These are phyloP conservation scores for Parasteatoda lunata DNA, from an alignment of 2,888 invertebrate species.

Conservation along the genomic window DNA sequence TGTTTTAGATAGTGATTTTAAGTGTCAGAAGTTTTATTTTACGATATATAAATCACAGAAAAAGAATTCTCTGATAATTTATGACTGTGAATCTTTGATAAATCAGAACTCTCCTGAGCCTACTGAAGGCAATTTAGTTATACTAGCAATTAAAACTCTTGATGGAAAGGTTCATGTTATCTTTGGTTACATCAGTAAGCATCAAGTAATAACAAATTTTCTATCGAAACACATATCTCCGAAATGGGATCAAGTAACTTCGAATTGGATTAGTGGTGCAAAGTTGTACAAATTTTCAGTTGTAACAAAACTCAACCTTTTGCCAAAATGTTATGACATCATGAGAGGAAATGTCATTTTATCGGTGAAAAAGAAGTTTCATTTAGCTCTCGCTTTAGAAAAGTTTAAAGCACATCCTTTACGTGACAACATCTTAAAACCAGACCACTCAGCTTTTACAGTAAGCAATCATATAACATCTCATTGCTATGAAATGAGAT, in stretches of 20 bases:
- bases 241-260: constrained; percentile 5
- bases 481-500: constrained; percentile 67
- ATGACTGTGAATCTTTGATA: constrained; percentile 34
- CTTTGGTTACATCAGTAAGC: constrained; percentile 47
- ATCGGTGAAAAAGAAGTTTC: constrained; percentile 62
- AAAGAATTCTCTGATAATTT: constrained; percentile 2
- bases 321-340: not conserved
- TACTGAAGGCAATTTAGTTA: constrained; percentile 37
- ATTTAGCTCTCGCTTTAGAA: constrained; percentile 59
- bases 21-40: constrained; percentile 26
- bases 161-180: not conserved
- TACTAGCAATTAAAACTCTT: constrained; percentile 20
- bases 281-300: constrained; percentile 27
- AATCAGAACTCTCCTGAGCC: constrained; percentile 12
- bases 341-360: constrained; percentile 59
- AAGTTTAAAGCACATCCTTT: constrained; percentile 79
- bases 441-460: constrained; percentile 72
- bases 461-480: constrained; percentile 55
- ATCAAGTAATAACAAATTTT: not conserved
- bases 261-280: constrained; percentile 16
- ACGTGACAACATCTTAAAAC: constrained; percentile 78
- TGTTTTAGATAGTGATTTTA: not conserved
- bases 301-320: constrained; percentile 4
- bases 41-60: not conserved
- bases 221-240: not conserved